Percentiles rank a stretch among this genome's conserved stretches.
These are phyloP conservation scores for Pampusana beccarii DNA, from an alignment of 2,113 vertebrate species.

Conservation along the genomic window DNA sequence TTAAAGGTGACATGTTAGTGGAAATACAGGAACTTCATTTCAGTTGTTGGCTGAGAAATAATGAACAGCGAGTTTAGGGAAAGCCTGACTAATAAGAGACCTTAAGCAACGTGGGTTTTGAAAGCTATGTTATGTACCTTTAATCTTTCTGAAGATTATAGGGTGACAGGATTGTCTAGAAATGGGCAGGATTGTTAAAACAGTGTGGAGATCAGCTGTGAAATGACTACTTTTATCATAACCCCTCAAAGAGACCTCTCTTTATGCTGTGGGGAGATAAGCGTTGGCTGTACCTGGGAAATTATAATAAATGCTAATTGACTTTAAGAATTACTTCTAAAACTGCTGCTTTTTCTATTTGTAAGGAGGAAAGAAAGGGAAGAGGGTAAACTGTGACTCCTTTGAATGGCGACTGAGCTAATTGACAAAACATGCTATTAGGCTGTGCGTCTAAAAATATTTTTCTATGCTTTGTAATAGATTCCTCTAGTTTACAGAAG, in stretches of 20 bases:
- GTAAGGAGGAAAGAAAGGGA: conserved; percentile 38
- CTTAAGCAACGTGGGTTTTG: conserved; percentile 52
- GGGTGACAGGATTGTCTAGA: conserved; percentile 35
- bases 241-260: conserved; percentile 69
- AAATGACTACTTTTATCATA: conserved; percentile 71
- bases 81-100: conserved; percentile 56
- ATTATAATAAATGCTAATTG: conserved; percentile 71
- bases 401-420: conserved; percentile 57
- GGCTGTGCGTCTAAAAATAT: background rate
- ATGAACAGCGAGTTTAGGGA: conserved; percentile 37
- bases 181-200: conserved; percentile 62
- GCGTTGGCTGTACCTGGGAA: conserved; percentile 71
- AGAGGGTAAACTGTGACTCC: conserved; percentile 54
- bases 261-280: conserved; percentile 68
- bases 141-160: conserved; percentile 62
- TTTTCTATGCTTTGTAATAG: conserved; percentile 25
- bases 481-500: conserved; percentile 21
- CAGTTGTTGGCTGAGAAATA: conserved; percentile 4
- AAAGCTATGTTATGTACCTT: conserved; percentile 11
- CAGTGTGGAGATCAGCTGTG: conserved; percentile 59
- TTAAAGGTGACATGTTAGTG: conserved; percentile 20
- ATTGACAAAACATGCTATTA: conserved; percentile 70
- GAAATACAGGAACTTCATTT: conserved; percentile 34
- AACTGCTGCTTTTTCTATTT: conserved; percentile 61
- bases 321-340: conserved; percentile 63